These are phyloP conservation scores for Propithecus deckenii DNA, from an alignment of 2,797 vertebrate genomes.

Conservation along the genomic window DNA sequence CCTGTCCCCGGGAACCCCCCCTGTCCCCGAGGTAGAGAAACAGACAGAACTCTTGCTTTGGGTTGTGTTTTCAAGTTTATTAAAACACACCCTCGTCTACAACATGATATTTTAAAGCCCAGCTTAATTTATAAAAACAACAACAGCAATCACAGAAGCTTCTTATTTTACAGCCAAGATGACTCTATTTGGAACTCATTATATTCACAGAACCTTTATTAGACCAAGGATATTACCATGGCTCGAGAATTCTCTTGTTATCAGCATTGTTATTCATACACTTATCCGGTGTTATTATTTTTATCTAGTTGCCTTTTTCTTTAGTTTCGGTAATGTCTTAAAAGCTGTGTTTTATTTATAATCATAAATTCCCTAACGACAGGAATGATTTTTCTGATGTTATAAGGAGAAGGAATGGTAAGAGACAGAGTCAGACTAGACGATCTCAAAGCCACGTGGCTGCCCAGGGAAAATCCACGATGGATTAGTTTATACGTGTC, in stretches of 20 bases:
- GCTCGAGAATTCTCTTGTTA: slow-evolving; percentile 32
- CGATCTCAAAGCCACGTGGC: background rate
- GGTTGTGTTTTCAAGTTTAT: background rate
- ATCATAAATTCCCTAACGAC: background rate
- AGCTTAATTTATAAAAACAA: slow-evolving; percentile 47
- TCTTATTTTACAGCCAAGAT: slow-evolving; percentile 50
- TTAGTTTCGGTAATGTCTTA: slow-evolving; percentile 27
- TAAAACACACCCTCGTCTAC: background rate
- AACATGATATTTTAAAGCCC: slow-evolving; percentile 11
- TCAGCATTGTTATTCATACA: slow-evolving; percentile 36
- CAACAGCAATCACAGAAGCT: slow-evolving; percentile 37
- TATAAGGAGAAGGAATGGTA: background rate
- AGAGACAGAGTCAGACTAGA: background rate
- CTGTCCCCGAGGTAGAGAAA: background rate
- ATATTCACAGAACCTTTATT: slow-evolving; percentile 45
- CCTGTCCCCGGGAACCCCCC: no score
- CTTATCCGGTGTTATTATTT: slow-evolving; percentile 53
- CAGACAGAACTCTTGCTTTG: background rate
- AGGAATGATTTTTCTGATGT: background rate
- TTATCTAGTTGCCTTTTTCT: slow-evolving; percentile 45
- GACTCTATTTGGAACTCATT: slow-evolving; percentile 54
- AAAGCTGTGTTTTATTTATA: slow-evolving; percentile 54
- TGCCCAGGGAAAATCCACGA: background rate
- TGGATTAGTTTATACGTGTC: background rate
- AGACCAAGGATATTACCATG: background rate